Percentiles rank a stretch among this genome's conserved stretches.
phyloP scores from a whole-genome alignment of 2,888 invertebrate species.

The Orthosia incerta region DNA sequence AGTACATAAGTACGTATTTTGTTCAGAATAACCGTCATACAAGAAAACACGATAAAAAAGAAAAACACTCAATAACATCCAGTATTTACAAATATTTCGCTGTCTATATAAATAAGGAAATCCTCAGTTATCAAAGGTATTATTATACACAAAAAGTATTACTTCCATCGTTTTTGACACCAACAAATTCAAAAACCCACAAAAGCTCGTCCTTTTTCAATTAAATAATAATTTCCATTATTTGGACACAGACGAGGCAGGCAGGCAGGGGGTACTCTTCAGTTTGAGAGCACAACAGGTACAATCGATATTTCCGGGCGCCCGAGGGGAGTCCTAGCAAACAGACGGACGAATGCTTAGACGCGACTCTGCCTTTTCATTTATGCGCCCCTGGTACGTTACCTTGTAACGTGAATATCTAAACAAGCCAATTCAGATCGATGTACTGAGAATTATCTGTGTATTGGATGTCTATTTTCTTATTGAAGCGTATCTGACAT shows the following conservation, averaged over 20 bases:
- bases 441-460: constrained; percentile 8
- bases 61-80: not conserved
- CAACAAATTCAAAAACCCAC: constrained; percentile 38
- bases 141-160: constrained; percentile 30
- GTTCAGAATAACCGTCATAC: not conserved
- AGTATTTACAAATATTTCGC: constrained; percentile 22
- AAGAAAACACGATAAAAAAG: not conserved
- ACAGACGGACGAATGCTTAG: constrained; percentile 77
- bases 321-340: constrained; percentile 70
- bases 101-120: constrained; percentile 9
- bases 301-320: constrained; percentile 83
- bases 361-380: constrained; percentile 71
- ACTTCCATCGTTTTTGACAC: constrained; percentile 36
- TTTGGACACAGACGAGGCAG: constrained; percentile 61
- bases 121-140: constrained; percentile 4
- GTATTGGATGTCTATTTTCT: not conserved
- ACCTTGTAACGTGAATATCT: constrained; percentile 19
- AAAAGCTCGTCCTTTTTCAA: constrained; percentile 61
- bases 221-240: constrained; percentile 71
- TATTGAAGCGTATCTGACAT: not conserved
- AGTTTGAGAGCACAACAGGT: constrained; percentile 76
- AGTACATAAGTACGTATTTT: not conserved
- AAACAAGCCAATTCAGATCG: constrained; percentile 35
- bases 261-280: constrained; percentile 57
- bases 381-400: constrained; percentile 47